A percentile compares a stretch with the other conserved stretches of the same genome.
Conservation (phyloP, 2,888 invertebrate genomes). For the Trichopria drosophilae region DNA sequence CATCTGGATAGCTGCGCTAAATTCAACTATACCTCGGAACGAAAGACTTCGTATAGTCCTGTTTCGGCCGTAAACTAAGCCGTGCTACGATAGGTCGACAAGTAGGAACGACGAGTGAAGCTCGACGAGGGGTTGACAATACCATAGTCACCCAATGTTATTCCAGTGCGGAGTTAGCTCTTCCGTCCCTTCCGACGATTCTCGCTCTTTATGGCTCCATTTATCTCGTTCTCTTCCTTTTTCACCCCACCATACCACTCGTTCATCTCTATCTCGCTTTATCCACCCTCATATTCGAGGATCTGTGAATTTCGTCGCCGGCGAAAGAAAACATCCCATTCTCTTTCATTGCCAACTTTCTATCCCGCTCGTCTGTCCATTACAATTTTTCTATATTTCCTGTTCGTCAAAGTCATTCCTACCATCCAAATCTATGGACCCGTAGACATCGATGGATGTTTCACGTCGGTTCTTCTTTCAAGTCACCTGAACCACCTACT, state of each 20-base stretch:
- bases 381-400: conserved; percentile 29
- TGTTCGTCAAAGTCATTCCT: too few relatives aligned
- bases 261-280: conserved; percentile 8
- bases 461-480: too few relatives aligned
- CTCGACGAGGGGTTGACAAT: conserved; percentile 52
- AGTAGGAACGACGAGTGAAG: conserved; percentile 36
- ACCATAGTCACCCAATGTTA: conserved; percentile 53
- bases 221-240: conserved; percentile 12
- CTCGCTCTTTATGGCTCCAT: conserved; percentile 23
- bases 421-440: too few relatives aligned
- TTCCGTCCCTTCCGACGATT: conserved; percentile 32
- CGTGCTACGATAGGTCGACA: conserved; percentile 46
- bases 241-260: conserved; percentile 23
- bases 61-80: too few relatives aligned
- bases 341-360: conserved; percentile 41
- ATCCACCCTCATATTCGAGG: conserved; percentile 33
- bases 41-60: too few relatives aligned
- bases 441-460: too few relatives aligned
- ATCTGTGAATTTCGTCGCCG: conserved; percentile 45
- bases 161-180: conserved; percentile 53
- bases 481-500: too few relatives aligned
- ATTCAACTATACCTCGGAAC: conserved; percentile 38
- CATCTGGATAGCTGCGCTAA: conserved; percentile 31
- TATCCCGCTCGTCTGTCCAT: conserved; percentile 29
- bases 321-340: conserved; percentile 48